These are phyloP conservation scores for Drosophila nr. perissopoda DNA, from an alignment of 2,888 invertebrate species.

Conservation along the genomic window DNA sequence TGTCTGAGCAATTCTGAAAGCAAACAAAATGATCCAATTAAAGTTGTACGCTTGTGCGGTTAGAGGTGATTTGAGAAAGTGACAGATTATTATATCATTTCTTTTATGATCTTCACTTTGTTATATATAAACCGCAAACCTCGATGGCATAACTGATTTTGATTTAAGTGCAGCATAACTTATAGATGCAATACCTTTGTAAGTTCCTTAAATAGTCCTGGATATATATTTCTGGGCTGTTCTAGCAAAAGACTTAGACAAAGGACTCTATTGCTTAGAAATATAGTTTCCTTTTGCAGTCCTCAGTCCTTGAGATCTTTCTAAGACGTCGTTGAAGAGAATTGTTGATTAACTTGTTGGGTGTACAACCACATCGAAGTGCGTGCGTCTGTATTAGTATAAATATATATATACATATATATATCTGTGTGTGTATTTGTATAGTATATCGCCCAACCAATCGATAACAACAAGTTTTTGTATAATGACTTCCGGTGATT, in stretches of 20 bases:
- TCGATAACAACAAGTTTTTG: conserved; percentile 80
- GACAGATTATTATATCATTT: background rate
- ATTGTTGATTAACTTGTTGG: conserved; percentile 29
- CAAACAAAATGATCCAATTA: background rate
- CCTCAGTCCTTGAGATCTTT: background rate
- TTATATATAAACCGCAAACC: background rate
- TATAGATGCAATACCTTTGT: background rate
- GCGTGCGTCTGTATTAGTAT: conserved; percentile 22
- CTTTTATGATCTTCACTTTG: background rate
- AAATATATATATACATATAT: conserved; percentile 1
- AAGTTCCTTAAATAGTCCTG: background rate
- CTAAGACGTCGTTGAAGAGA: background rate
- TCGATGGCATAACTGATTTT: background rate
- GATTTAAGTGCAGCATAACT: background rate
- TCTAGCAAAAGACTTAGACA: background rate
- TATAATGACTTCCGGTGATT: conserved; percentile 82
- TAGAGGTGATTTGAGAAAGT: background rate
- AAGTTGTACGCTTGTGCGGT: background rate
- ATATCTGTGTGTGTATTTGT: conserved; percentile 23
- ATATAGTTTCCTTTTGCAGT: background rate
- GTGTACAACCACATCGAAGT: conserved; percentile 29
- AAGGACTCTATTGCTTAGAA: background rate
- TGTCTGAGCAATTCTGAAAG: background rate
- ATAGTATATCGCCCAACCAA: conserved; percentile 73
- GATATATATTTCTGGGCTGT: background rate